Conservation (phyloP, 2,888 invertebrate genomes). For the Leptopilina syphax region DNA sequence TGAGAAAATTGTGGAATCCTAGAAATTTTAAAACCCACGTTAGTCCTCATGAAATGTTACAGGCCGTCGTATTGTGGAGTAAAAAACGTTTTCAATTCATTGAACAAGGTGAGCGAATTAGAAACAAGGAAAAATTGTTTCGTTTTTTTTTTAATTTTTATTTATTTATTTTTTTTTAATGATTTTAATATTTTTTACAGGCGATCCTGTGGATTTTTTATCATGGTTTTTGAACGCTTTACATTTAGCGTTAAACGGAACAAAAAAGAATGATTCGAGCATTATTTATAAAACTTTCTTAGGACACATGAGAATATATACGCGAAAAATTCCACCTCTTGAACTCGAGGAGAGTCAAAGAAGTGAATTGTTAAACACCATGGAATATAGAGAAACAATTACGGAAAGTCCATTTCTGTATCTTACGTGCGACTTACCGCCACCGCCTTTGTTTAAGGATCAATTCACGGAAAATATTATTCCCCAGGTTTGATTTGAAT, state of each 20-base stretch:
- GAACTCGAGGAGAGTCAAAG: constrained; percentile 95
- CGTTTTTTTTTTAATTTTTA: not conserved
- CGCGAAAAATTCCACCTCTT: constrained; percentile 94
- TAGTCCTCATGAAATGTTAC: constrained; percentile 99
- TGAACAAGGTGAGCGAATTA: constrained; percentile 86
- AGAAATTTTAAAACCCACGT: constrained; percentile 99
- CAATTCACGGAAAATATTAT: constrained; percentile 99
- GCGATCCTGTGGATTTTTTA: constrained; percentile 98
- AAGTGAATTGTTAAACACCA: constrained; percentile 85
- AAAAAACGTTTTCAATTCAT: constrained; percentile 98
- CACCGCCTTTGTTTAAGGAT: constrained; percentile 98
- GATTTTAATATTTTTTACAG: constrained; percentile 75
- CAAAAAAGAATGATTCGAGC: constrained; percentile 90
- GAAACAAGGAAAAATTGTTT: not conserved
- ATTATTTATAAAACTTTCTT: constrained; percentile 97
- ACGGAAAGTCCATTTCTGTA: constrained; percentile 97
- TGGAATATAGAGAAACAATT: constrained; percentile 91
- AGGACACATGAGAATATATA: constrained; percentile 93
- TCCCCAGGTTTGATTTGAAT: constrained; percentile 86
- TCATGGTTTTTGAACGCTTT: constrained; percentile 99
- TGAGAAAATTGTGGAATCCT: constrained; percentile 99
- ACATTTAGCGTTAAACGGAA: constrained; percentile 95
- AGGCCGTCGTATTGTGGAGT: constrained; percentile 98
- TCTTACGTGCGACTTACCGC: constrained; percentile 97
- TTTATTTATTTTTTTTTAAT: not conserved